Base-by-base conservation (phyloP, 92 coral and sea anemone species). In the Epizoanthus ramosus region DNA sequence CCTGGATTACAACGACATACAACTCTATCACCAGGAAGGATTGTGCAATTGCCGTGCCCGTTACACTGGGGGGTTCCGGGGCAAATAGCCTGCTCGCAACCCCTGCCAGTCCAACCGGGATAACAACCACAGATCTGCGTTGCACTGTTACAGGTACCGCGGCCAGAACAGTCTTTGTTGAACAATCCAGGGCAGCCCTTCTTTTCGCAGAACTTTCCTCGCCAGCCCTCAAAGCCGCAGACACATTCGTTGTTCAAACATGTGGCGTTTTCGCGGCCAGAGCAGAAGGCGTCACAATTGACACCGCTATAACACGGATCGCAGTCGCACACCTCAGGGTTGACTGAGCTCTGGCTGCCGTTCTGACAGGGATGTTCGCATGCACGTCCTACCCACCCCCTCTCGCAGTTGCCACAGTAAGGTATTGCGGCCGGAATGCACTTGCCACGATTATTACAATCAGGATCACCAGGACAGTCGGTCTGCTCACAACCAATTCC, bases 381-480 rank as follows among this genome's bases (percentile, higher is more conserved):
- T 17, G 88, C 93, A 13, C 74, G 65, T 15, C 93, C 93, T 35
- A 87, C 75, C 93, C 93, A 90, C 9, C 93, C 93, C 33, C 79
- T 39, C 8, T 83, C 16, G 73, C 93, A 90, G 33, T 84, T 70
- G 23, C 83, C 88, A 76, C 93, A 90, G 56, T 86, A 73, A 16
- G 93, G 90, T 22, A 76, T 33, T 15, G 77, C 80, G 50, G 84
- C 93, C 5, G 86, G 61, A 1, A 90, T 50, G 56, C 93, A 90
- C 0, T 25, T 56, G 35, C 85, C 93, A 31, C 86, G 85, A 66
- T 73, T 80, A 57, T 60, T 90, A 80, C 93, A 90, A 6, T 90
- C 87, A n/a, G 93, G 93, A 7, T 90, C 90, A 0, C 93, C 93
- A 3, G 93, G 93, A 76, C 93, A 90, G 37, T 90, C 93, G 56